Conservation (phyloP, 2,888 invertebrate species). For the Andrena haemorrhoa region DNA sequence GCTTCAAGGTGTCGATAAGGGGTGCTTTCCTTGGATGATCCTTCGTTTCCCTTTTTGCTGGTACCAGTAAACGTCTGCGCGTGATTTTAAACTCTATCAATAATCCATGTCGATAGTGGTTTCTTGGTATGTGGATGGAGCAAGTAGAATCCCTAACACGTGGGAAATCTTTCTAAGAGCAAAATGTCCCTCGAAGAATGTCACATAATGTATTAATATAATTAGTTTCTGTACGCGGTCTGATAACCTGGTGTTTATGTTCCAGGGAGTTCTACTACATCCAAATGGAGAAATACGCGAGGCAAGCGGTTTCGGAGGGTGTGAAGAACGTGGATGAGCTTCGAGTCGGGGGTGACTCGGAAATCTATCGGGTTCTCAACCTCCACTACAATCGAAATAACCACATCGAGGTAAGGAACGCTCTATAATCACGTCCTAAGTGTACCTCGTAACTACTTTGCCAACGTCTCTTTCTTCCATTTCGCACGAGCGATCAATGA, state of each 20-base stretch:
- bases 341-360: conserved; percentile 97
- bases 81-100: too few relatives aligned
- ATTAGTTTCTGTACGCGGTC: background rate
- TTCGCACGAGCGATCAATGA: too few relatives aligned
- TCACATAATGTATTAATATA: too few relatives aligned
- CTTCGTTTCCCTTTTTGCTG: too few relatives aligned
- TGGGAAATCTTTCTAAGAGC: background rate
- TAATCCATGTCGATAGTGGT: too few relatives aligned
- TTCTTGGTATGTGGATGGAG: too few relatives aligned
- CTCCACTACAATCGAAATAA: conserved; percentile 99
- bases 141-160: too few relatives aligned
- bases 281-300: conserved; percentile 99
- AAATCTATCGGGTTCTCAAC: conserved; percentile 98
- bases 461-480: background rate
- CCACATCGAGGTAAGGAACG: conserved; percentile 92
- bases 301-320: conserved; percentile 99
- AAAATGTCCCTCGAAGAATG: too few relatives aligned
- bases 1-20: too few relatives aligned
- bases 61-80: background rate
- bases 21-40: too few relatives aligned
- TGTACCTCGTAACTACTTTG: background rate
- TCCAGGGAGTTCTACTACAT: conserved; percentile 99
- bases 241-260: background rate
- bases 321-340: conserved; percentile 96
- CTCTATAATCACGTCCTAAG: background rate